Evolutionary conservation across 2,113 vertebrate genomes (phyloP).

Genomic region (Recurvirostra avosetta): DNA sequence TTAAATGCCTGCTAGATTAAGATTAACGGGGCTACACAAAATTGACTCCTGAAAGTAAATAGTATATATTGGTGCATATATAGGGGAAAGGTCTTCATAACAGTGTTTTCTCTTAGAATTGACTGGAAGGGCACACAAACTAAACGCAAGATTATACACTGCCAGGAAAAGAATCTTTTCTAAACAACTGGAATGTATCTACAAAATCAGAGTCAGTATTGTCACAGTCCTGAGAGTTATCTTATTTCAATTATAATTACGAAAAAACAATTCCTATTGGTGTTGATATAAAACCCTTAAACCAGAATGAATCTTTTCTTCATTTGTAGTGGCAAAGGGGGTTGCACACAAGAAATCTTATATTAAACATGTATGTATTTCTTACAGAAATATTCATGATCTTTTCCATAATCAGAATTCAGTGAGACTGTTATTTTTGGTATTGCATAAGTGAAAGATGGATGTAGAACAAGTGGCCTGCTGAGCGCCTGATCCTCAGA

Average conservation of each 20-base stretch:
- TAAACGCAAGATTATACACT: background rate
- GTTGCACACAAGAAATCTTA: background rate
- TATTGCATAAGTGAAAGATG: background rate
- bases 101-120: background rate
- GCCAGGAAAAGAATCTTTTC: background rate
- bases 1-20: background rate
- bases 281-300: background rate
- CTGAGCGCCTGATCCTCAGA: background rate
- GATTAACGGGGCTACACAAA: background rate
- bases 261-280: background rate
- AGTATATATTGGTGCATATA: background rate
- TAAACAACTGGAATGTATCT: background rate
- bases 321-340: background rate
- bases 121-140: background rate
- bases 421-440: background rate
- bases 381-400: background rate
- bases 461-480: background rate
- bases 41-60: background rate
- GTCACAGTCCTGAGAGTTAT: background rate
- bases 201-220: background rate
- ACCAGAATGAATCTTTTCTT: background rate
- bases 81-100: background rate
- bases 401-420: background rate
- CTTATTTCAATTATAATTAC: background rate
- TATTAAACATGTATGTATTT: background rate